Evolutionary conservation across 1,140 invertebrate species (phyloP).

Genomic region (Caenorhabditis inopinata): DNA sequence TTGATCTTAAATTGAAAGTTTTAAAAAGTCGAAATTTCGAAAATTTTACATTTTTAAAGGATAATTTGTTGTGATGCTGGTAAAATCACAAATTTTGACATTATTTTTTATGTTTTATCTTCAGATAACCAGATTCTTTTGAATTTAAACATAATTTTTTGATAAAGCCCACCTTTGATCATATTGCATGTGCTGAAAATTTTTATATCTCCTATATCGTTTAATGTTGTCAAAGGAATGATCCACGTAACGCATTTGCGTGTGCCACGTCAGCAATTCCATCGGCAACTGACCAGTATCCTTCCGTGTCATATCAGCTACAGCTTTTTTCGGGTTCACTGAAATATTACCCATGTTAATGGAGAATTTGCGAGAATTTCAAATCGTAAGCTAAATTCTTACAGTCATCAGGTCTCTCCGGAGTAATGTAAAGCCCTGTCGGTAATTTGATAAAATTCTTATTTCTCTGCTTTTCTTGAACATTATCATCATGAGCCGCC

Average conservation of each 20-base stretch:
- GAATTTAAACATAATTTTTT: neutral
- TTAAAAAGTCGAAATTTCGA: too few species aligned
- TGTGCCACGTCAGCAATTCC: constrained; percentile 57
- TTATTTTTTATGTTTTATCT: too few species aligned
- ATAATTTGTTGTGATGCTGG: too few species aligned
- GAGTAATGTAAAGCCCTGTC: constrained; percentile 58
- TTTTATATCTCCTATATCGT: constrained; percentile 52
- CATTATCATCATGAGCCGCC: constrained; percentile 46
- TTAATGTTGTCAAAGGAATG: constrained; percentile 63
- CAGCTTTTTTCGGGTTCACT: constrained; percentile 58
- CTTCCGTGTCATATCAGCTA: constrained; percentile 54
- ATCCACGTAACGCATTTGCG: constrained; percentile 60
- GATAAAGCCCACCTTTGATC: constrained; percentile 59
- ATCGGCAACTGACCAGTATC: constrained; percentile 55
- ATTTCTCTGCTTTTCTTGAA: constrained; percentile 42
- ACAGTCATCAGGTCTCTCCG: constrained; percentile 57
- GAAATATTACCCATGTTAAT: neutral
- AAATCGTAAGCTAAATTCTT: neutral
- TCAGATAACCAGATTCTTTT: too few species aligned
- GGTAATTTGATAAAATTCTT: constrained; percentile 51
- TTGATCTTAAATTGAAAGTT: too few species aligned
- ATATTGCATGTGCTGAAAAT: constrained; percentile 60
- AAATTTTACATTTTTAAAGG: too few species aligned
- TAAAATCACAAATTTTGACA: too few species aligned
- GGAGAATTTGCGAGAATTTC: neutral